phyloP scores from a whole-genome alignment of 2,113 vertebrate species.

The Glaucomys volans region DNA sequence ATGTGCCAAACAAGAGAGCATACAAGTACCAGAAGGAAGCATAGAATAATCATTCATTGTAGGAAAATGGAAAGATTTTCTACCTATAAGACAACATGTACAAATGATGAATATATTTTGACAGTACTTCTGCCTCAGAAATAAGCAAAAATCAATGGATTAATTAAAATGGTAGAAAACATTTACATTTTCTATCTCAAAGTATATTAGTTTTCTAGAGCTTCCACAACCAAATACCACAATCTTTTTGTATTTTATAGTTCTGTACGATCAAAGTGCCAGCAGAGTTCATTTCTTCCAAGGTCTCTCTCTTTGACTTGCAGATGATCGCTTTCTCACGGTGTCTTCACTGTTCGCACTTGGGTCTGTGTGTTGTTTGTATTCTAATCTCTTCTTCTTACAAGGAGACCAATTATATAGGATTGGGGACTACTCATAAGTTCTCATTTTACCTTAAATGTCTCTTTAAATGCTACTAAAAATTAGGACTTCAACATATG shows the following conservation, averaged over 20 bases:
- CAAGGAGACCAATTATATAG: not conserved
- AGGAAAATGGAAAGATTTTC: not conserved
- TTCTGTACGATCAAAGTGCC: not conserved
- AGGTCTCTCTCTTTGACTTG: not conserved
- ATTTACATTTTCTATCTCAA: not conserved
- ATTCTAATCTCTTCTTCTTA: not conserved
- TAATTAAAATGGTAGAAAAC: not conserved
- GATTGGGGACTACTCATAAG: not conserved
- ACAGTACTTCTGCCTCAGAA: not conserved
- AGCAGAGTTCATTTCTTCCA: not conserved
- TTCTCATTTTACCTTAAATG: slow-evolving; percentile 4
- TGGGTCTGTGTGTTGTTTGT: not conserved
- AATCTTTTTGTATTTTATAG: not conserved
- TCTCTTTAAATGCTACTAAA: not conserved
- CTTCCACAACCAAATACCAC: not conserved
- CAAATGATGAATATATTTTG: not conserved
- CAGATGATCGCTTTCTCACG: not conserved
- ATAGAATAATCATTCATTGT: not conserved
- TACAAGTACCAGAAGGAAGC: slow-evolving; percentile 16
- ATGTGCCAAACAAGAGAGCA: not conserved
- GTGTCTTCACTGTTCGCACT: not conserved
- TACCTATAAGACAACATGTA: not conserved
- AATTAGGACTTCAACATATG: not conserved
- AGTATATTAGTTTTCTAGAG: not conserved
- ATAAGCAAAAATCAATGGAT: not conserved